These are phyloP conservation scores for Cryptocephalus moraei DNA, from an alignment of 2,888 invertebrate genomes.

Conservation along the genomic window DNA sequence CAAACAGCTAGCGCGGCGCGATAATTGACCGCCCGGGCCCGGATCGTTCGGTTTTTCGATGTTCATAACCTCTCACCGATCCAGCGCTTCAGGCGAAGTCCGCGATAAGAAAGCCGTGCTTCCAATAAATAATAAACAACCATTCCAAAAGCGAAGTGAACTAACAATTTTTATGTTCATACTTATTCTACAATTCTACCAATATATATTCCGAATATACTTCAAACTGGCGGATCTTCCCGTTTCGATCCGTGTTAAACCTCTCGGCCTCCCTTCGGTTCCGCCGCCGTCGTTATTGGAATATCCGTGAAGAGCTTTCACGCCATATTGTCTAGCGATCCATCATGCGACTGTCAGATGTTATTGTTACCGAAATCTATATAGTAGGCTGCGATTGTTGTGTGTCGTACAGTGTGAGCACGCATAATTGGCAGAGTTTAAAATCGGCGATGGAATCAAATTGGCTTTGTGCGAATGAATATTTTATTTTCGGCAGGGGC, in stretches of 20 bases:
- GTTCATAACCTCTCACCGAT: no score
- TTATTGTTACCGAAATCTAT: slow-evolving; percentile 39
- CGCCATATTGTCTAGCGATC: slow-evolving; percentile 38
- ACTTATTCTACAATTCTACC: no score
- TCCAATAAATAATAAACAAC: no score
- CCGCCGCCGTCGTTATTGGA: slow-evolving; percentile 5
- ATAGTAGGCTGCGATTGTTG: slow-evolving; percentile 32
- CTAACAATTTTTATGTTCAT: no score
- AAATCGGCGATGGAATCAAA: slow-evolving; percentile 13
- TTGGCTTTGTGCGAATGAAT: slow-evolving; percentile 29
- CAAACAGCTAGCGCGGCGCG: no score
- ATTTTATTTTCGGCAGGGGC: slow-evolving; percentile 30
- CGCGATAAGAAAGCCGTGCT: no score
- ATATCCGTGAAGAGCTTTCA: slow-evolving; percentile 9
- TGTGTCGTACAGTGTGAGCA: slow-evolving; percentile 33
- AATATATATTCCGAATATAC: no score
- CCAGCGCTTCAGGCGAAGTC: no score
- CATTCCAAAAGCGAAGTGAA: no score
- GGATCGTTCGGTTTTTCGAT: no score
- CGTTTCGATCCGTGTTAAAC: neutral
- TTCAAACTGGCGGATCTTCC: no score
- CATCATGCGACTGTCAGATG: slow-evolving; percentile 38
- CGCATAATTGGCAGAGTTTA: slow-evolving; percentile 38
- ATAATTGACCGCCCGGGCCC: no score
- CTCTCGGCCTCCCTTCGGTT: neutral